phyloP scores from a whole-genome alignment of 2,888 invertebrate genomes.

The Andricus curvator region DNA sequence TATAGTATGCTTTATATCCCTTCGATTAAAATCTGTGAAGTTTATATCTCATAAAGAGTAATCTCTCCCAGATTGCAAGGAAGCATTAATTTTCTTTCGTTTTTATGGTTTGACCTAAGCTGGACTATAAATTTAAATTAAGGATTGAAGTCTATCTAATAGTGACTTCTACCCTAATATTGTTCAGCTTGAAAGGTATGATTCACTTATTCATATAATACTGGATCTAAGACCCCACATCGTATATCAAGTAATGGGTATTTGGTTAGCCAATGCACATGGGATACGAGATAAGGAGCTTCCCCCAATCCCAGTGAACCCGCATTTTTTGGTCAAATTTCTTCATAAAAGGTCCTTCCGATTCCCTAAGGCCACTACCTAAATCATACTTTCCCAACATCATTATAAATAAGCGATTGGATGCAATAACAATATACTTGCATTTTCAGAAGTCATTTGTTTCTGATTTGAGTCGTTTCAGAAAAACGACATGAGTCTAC shows the following conservation, averaged over 20 bases:
- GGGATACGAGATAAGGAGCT: constrained; percentile 26
- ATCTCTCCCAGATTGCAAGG: background rate
- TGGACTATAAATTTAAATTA: no score
- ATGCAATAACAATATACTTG: no score
- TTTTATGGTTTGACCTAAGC: no score
- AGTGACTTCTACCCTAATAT: background rate
- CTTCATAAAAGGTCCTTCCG: background rate
- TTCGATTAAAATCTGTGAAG: background rate
- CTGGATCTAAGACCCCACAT: background rate
- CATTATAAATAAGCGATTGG: background rate
- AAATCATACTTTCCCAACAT: background rate
- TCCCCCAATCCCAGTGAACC: background rate
- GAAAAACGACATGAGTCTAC: no score
- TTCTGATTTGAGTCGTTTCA: no score
- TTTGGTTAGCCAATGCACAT: constrained; percentile 32
- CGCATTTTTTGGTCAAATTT: background rate
- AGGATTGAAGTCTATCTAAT: no score
- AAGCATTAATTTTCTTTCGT: background rate
- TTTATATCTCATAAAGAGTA: background rate
- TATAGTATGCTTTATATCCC: background rate
- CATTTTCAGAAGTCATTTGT: no score
- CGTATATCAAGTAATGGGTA: constrained; percentile 23
- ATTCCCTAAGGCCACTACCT: background rate
- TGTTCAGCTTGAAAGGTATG: background rate
- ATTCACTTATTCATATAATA: background rate